Base-by-base conservation (phyloP, 2,797 vertebrate genomes). In the Rachycentron canadum region DNA sequence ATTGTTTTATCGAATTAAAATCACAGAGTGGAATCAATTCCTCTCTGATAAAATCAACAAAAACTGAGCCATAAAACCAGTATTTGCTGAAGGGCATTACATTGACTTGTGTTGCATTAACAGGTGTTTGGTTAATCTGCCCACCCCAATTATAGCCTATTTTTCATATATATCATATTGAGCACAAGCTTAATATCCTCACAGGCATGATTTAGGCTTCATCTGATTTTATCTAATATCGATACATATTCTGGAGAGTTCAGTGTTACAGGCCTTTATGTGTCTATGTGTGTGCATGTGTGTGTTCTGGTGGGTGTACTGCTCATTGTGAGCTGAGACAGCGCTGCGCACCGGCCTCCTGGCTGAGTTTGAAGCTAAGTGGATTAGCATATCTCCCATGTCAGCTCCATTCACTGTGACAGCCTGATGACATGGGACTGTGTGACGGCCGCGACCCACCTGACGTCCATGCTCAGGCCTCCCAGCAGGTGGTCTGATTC, bases 341-440 rank as follows among this genome's bases (percentile, higher is more conserved):
- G 59, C 52, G 74, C 78, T 79, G 82, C 32, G 17, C 63, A 80
- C 78, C 12, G 76, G 84, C 70, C 86, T 89, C 73, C 76, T 87
- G 83, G 89, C 88, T 88, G 79, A 90, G 89, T 85, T 92, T 92
- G 93, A 95, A 85, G 86, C 89, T 95, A 95, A 95, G 93, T 92
- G 93, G 94, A 95, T 95, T 95, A 95, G 89, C 90, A 91, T 90
- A 89, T 90, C 90, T 94, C 86, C 71, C 88, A 90, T 91, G 87
- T 92, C 91, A 94, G 86, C 87, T 89, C 87, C 92, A 92, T 89
- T 93, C 91, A 79, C 78, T 81, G 67, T 92, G 88, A 90, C 83
- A 82, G 85, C 73, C 85, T 89, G 94, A 94, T 95, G 92, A 92
- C 92, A 93, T 89, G 88, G 88, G 92, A 90, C 91, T 86, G 82